Percentiles rank a stretch among this genome's conserved stretches.
Evolutionary conservation across 2,888 invertebrate species (phyloP).

Genomic region (Coecobrya sp.): DNA sequence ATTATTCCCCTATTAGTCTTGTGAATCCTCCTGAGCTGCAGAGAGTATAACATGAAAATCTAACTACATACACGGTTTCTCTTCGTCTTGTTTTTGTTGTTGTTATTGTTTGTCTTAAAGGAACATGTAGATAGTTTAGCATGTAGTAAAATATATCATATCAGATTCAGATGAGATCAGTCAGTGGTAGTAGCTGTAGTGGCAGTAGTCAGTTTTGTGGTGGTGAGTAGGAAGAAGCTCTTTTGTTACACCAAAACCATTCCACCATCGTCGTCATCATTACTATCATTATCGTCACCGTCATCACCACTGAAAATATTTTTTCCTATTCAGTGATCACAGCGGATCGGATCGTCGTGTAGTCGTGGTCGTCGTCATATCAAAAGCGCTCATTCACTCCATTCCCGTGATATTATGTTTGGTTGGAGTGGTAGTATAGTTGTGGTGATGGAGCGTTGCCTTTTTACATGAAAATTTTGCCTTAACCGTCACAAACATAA

Average conservation of each 20-base stretch:
- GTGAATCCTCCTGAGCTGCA: background rate
- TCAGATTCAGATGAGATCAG: background rate
- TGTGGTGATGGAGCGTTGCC: too few species aligned
- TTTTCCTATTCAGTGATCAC: slow-evolving; percentile 37
- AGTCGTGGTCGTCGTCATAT: background rate
- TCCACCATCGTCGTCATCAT: background rate
- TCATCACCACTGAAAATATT: background rate
- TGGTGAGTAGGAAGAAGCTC: slow-evolving; percentile 2
- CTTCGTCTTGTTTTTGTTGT: background rate
- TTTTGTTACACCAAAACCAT: background rate
- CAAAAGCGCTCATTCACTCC: background rate
- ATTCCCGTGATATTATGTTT: too few species aligned
- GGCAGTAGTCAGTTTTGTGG: background rate
- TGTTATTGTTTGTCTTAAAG: background rate
- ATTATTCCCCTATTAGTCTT: slow-evolving; percentile 1
- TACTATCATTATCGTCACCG: background rate
- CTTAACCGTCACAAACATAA: background rate
- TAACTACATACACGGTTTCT: background rate
- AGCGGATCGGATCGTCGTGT: background rate
- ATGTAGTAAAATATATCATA: background rate
- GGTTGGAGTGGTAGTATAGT: too few species aligned
- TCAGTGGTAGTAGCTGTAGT: background rate
- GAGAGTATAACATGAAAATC: background rate
- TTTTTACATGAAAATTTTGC: background rate
- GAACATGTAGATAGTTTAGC: background rate